A percentile compares a stretch with the other conserved stretches of the same genome.
phyloP scores from a whole-genome alignment of 1,140 invertebrate genomes.

The Cydia fagiglandana region DNA sequence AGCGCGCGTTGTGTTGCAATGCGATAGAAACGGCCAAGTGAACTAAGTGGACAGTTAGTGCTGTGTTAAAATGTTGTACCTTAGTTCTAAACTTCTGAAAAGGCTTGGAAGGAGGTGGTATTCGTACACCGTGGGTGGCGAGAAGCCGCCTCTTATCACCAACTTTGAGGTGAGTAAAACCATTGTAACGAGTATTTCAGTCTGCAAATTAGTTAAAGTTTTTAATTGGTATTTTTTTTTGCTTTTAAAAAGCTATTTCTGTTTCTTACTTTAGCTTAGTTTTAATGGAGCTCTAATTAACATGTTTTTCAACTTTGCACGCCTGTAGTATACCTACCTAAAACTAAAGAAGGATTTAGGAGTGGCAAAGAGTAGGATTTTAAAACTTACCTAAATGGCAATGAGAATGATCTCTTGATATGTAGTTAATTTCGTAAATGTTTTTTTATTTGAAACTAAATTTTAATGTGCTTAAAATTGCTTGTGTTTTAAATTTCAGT shows the following conservation, averaged over 20 bases:
- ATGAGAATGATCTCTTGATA: no score
- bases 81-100: slow-evolving; percentile 40
- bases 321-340: no score
- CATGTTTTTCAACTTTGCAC: no score
- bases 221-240: neutral
- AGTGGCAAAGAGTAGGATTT: no score
- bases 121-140: slow-evolving; percentile 45
- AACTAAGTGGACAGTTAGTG: slow-evolving; percentile 1
- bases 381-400: no score
- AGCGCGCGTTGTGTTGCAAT: slow-evolving; percentile 23
- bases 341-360: no score
- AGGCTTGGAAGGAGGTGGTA: slow-evolving; percentile 50
- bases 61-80: slow-evolving; percentile 49
- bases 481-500: no score
- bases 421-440: no score
- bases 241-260: neutral
- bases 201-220: neutral
- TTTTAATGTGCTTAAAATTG: no score
- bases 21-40: neutral
- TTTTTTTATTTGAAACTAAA: no score
- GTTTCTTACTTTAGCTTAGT: no score
- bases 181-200: neutral
- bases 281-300: no score
- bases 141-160: slow-evolving; percentile 40
- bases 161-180: neutral